phyloP scores from a whole-genome alignment of 1,140 invertebrate genomes.

The Drosophila littoralis region DNA sequence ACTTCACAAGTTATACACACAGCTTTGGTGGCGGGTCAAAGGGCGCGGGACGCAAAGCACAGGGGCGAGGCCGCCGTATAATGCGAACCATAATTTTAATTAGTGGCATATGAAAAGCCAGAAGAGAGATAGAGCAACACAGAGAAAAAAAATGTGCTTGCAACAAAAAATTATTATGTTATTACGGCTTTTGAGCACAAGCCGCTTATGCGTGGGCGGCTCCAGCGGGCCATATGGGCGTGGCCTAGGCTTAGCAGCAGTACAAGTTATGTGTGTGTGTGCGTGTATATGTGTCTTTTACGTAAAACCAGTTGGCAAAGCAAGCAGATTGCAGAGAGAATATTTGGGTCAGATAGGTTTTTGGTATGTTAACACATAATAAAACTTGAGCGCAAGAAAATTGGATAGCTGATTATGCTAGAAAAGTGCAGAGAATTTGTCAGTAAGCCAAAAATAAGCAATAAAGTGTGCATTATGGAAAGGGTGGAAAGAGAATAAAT shows the following conservation, averaged over 20 bases:
- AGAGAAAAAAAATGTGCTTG: constrained; percentile 46
- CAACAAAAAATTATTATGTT: constrained; percentile 60
- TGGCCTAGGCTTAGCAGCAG: constrained; percentile 12
- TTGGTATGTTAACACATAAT: neutral
- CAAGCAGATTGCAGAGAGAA: neutral
- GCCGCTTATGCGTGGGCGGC: constrained; percentile 55
- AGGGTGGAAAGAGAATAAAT: too few species aligned
- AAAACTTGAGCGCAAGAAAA: neutral
- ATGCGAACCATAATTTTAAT: constrained; percentile 71
- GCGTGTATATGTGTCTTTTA: neutral
- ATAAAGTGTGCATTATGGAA: neutral
- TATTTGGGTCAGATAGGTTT: constrained; percentile 16
- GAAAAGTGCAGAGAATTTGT: neutral
- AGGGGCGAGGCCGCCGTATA: constrained; percentile 42
- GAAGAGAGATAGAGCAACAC: constrained; percentile 14
- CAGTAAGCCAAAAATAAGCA: neutral
- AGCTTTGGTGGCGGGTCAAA: constrained; percentile 4
- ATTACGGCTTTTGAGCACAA: constrained; percentile 73
- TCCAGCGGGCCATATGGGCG: constrained; percentile 10
- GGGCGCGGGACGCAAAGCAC: neutral
- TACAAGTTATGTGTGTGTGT: neutral
- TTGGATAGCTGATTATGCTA: neutral
- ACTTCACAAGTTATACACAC: constrained; percentile 45
- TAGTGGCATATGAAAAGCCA: constrained; percentile 67
- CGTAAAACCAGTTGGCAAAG: constrained; percentile 17